Evolutionary conservation across 2,797 vertebrate species (phyloP), one percentile per base, ranked within the genome.

Genomic region (Sebastiscus albofasciatus): DNA sequence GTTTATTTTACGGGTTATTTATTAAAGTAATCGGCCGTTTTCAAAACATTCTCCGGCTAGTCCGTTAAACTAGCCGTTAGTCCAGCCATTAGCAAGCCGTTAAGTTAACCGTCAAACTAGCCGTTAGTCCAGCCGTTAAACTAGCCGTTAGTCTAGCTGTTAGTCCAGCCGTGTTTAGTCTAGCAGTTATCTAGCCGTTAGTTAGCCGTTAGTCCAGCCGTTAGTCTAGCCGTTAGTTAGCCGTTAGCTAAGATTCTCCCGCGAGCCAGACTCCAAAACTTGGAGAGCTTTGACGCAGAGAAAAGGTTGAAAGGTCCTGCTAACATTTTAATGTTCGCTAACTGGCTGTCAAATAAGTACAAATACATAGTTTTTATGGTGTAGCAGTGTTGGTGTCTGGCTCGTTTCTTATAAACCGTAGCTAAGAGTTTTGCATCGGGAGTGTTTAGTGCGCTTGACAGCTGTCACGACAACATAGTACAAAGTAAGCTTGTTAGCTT

Each of bases 241-340:
- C 39, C 13, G 39, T 6, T 90, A 85, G 94, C 94, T 94, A 94
- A 94, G 91, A 92, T 94, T 94, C 90, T 94, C 93, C 93, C 91
- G 95, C 92, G 89, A 94, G 92, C 93, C 85, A 85, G 91, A 93
- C 83, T 95, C 93, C 92, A 89, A 96, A 96, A 96, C 95, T 96
- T 96, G 87, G 93, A 87, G 82, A 85, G 72, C 82, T 26, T 31
- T 72, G 79, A 82, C 81, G 86, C 82, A 72, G 60, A 77, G 85
- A 90, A 36, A 77, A 83, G 85, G 60, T 71, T 79, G 68, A 77
- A 75, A 56, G 55, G 74, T 79, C 70, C 84, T 33, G 82, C 42
- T 46, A 46, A 79, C 79, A 56, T 31, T 42, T 42, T 24, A 66
- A 39, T 59, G 64, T 42, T 79, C 78, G 83, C 85, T 67, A 42